Percentiles rank a stretch among this genome's conserved stretches.
Evolutionary conservation across 2,888 invertebrate genomes (phyloP).

Genomic region (Dryomyza anilis): DNA sequence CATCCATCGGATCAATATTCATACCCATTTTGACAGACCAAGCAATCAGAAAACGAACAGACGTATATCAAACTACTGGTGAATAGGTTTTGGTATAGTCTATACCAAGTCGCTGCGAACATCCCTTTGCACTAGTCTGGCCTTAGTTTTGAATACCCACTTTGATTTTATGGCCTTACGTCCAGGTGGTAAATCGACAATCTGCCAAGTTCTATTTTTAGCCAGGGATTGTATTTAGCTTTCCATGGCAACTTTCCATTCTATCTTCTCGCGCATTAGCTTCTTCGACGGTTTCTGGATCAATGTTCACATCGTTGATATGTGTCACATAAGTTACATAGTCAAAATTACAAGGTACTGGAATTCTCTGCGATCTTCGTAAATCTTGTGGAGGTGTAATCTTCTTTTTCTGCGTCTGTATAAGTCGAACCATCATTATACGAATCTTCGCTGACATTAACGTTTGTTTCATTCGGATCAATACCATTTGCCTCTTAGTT

Average conservation of each 20-base stretch:
- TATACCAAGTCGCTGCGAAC: not conserved
- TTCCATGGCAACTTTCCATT: no score
- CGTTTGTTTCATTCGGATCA: not conserved
- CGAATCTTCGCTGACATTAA: not conserved
- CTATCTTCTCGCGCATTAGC: not conserved
- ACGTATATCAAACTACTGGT: not conserved
- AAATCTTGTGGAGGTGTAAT: no score
- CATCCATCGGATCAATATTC: not conserved
- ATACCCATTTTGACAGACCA: not conserved
- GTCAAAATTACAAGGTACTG: no score
- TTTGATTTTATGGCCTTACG: not conserved
- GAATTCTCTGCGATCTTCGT: not conserved
- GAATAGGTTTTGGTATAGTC: not conserved
- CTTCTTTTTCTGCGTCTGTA: no score
- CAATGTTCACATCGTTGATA: not conserved
- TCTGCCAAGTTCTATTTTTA: not conserved
- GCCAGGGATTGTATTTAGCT: not conserved
- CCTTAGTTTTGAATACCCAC: not conserved
- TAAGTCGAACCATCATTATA: no score
- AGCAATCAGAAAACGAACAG: not conserved
- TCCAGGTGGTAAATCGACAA: not conserved
- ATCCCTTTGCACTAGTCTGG: no score
- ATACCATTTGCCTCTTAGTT: not conserved
- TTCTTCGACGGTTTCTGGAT: no score
- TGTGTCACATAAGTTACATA: not conserved